Percentiles rank a stretch among this genome's conserved stretches.
phyloP scores from a whole-genome alignment of 2,797 vertebrate species.

The Acrocephalus scirpaceus region DNA sequence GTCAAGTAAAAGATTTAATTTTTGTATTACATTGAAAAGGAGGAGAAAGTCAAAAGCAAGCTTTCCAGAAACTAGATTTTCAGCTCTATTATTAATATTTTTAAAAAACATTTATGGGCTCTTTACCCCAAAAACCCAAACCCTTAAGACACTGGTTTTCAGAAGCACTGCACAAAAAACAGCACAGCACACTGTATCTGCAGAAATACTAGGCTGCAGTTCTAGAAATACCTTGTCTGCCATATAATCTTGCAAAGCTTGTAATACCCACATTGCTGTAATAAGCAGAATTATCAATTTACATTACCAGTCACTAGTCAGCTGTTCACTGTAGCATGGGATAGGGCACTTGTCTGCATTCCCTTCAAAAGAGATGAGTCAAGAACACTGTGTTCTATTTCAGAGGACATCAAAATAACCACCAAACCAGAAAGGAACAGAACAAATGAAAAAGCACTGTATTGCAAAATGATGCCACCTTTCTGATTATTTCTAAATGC shows the following conservation, averaged over 20 bases:
- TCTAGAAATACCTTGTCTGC: neutral
- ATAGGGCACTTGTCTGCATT: neutral
- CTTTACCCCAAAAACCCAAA: neutral
- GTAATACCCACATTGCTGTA: neutral
- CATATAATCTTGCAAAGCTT: neutral
- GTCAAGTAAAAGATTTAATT: neutral
- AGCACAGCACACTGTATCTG: neutral
- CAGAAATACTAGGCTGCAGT: neutral
- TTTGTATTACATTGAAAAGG: neutral
- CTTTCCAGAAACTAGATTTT: neutral
- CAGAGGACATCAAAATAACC: neutral
- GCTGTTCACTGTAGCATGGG: neutral
- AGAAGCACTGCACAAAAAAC: neutral
- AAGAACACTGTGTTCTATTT: neutral
- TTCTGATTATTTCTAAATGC: neutral
- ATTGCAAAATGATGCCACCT: neutral
- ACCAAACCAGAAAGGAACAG: neutral
- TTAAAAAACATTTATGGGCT: neutral
- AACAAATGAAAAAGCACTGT: conserved; percentile 3
- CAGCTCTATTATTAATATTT: neutral
- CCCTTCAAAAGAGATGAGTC: neutral
- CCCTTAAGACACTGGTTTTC: neutral
- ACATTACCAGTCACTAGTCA: neutral
- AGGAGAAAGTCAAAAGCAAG: neutral
- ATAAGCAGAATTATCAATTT: neutral